Evolutionary conservation across 2,888 invertebrate genomes (phyloP).

Genomic region (Auanema sp.): DNA sequence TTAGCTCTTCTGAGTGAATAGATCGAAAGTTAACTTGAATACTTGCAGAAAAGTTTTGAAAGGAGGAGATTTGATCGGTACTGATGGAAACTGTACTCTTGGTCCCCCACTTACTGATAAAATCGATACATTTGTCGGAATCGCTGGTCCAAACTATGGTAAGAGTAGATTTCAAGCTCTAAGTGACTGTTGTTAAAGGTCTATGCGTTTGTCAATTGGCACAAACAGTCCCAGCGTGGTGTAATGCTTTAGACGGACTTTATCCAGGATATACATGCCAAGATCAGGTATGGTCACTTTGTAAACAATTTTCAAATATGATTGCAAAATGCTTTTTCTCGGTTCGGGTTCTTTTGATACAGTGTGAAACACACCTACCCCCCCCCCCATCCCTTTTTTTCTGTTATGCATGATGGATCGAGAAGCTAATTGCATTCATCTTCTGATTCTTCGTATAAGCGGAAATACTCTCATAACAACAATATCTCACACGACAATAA

Average conservation of each 20-base stretch:
- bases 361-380: too few relatives aligned
- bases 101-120: constrained; percentile 54
- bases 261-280: constrained; percentile 58
- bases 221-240: constrained; percentile 63
- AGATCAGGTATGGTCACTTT: constrained; percentile 39
- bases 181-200: constrained; percentile 19
- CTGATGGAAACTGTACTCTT: constrained; percentile 61
- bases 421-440: too few relatives aligned
- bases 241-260: constrained; percentile 61
- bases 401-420: too few relatives aligned
- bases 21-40: neutral
- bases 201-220: constrained; percentile 62
- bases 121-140: constrained; percentile 62
- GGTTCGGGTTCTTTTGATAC: too few relatives aligned
- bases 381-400: too few relatives aligned
- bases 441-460: too few relatives aligned
- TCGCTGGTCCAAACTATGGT: constrained; percentile 61
- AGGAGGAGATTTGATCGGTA: constrained; percentile 59
- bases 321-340: too few relatives aligned
- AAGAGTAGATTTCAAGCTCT: neutral
- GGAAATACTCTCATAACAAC: too few relatives aligned
- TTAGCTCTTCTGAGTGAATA: constrained; percentile 3
- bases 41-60: constrained; percentile 55
- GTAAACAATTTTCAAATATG: too few relatives aligned
- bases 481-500: too few relatives aligned